Base-by-base conservation (phyloP, 2,797 vertebrate genomes). In the Sciaenops ocellatus region DNA sequence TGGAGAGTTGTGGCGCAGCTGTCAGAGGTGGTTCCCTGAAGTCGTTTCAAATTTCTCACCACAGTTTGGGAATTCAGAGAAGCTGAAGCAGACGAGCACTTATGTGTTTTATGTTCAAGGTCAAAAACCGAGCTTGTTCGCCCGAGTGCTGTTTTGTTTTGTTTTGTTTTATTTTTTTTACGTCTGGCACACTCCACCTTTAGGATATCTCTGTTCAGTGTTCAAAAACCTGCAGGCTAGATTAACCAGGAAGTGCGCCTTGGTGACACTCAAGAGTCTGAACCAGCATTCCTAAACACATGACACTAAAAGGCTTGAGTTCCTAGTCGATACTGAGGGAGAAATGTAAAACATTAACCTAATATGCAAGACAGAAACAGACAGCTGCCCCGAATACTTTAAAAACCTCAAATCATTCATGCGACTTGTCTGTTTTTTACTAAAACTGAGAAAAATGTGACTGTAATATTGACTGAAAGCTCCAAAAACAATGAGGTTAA, bases 251-350 rank as follows among this genome's bases (percentile, higher is more conserved):
- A 74, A 34, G 59, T 24, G 41, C 16, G 16, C 55, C 42, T 38
- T 13, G 7, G 48, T 41, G 3, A 48, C 41, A 30, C 13, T 11
- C 11, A 54, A 63, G 28, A 69, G 48, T 67, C 66, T 65, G 34
- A 80, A 69, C 50, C 46, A 48, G 70, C 24, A 16, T 73, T 71
- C 34, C 55, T 57, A 65, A 18, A 56, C 16, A 38, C 34, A 42
- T 1, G 61, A 87, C 78, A 76, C 74, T 81, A 69, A 78, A 76
- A 71, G 22, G 13, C 20, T 74, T 28, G n/a, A n/a, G n/a, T 38
- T 62, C 4, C 24, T 26, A 17, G 17, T 48, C 3, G 18, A 16
- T 30, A 30, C 52, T 5, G 41, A 52, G 7, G 7, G 9, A 57
- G 73, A 22, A 47, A 30, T 50, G n/a, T 38, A 30, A 3, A 47